Evolutionary conservation across 2,888 invertebrate species (phyloP), one percentile per base, ranked within the genome.

Genomic region (Drosophila kanekoi): DNA sequence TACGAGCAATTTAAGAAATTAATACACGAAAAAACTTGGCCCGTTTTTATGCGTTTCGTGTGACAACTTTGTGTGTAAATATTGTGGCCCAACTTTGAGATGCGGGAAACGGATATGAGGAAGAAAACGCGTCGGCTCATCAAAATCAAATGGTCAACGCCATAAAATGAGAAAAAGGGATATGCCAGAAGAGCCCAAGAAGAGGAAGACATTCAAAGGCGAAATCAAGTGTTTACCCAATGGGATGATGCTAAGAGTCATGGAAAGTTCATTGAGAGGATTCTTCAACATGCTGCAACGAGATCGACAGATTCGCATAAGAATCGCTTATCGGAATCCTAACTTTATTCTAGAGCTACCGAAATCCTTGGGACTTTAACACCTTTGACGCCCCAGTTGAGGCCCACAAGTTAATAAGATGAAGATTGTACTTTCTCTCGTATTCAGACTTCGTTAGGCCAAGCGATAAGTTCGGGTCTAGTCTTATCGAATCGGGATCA

Each of bases 1-100:
- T 63, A 75, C 61, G 71, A 71, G 44, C 74, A 54, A 28, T 58
- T 74, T 69, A 64, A 51, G 44, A 49, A 53, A 28, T 28, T 38
- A 33, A 33, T 28, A 33, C 2, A 38, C 13, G 35, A 20, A 18
- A 58, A 62, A 67, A 18, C 43, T 59, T 59, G 32, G 18, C 49
- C 58, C n/a, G 33, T 14, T 51, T 69, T 64, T 53, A 60, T 49
- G 73, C 47, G 56, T 53, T 60, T 54, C 57, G 28, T 49, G 52
- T 49, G 72, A 58, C 67, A 58, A 47, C 40, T 57, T 44, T 49
- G 70, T 70, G 74, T 62, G 71, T 59, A 62, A 75, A 75, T 56
- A 75, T 70, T 75, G 47, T 59, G 48, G 40, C 43, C 18, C 8
- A 45, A 35, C 18, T 37, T 44, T 16, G 4, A 18, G 6, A 18